phyloP scores from a whole-genome alignment of 2,888 invertebrate species.

The Agrilus cyanescens region DNA sequence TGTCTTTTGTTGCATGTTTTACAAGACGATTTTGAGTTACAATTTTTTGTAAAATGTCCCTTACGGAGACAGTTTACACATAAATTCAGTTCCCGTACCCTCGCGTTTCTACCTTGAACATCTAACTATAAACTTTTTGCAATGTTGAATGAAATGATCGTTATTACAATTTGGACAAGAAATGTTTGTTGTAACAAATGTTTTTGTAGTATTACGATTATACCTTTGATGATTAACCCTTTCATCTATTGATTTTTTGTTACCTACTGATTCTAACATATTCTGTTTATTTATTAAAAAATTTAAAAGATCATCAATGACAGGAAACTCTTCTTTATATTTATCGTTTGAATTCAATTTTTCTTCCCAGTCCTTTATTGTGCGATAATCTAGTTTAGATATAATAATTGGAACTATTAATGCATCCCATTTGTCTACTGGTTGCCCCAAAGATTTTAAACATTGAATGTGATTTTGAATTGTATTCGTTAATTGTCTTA shows the following conservation, averaged over 20 bases:
- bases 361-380: conserved; percentile 5
- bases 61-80: conserved; percentile 1
- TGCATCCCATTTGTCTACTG: conserved; percentile 9
- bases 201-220: too few species aligned
- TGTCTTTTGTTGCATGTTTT: conserved; percentile 3
- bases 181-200: neutral
- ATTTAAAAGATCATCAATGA: neutral
- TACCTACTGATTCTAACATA: too few species aligned
- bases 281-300: neutral
- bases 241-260: too few species aligned
- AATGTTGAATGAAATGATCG: neutral
- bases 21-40: neutral
- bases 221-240: too few species aligned
- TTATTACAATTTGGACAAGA: conserved; percentile 1
- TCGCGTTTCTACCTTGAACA: neutral
- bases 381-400: conserved; percentile 7
- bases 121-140: neutral
- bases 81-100: neutral
- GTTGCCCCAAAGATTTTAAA: conserved; percentile 8
- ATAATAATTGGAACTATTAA: conserved; percentile 9
- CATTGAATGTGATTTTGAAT: conserved; percentile 10
- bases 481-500: conserved; percentile 5
- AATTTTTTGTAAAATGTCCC: neutral
- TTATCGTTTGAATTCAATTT: conserved; percentile 5
- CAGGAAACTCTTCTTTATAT: neutral